phyloP scores from a whole-genome alignment of 2,797 vertebrate species.

The Poeciliopsis gracilis region DNA sequence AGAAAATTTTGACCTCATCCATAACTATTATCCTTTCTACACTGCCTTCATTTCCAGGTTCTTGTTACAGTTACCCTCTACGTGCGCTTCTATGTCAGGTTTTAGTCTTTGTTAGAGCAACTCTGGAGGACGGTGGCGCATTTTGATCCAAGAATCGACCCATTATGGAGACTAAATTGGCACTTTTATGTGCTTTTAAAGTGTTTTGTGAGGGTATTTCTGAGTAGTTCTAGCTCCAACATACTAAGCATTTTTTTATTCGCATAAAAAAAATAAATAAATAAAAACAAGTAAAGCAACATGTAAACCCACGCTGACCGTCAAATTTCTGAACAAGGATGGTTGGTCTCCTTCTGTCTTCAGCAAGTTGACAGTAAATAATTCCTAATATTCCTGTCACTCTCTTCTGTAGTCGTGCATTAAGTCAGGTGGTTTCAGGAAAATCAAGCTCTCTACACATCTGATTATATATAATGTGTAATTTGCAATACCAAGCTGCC shows the following conservation, averaged over 20 bases:
- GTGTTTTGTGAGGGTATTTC: no score
- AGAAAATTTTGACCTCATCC: slow-evolving; percentile 22
- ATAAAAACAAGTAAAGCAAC: no score
- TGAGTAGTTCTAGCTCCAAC: no score
- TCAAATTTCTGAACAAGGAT: not conserved
- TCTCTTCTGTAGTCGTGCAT: not conserved
- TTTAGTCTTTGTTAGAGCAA: slow-evolving; percentile 20
- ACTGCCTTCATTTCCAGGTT: slow-evolving; percentile 21
- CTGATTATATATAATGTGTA: not conserved
- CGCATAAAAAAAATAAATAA: no score
- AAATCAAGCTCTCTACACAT: not conserved
- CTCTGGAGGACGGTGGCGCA: not conserved
- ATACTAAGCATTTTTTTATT: no score
- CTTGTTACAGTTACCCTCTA: not conserved
- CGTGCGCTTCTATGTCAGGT: not conserved
- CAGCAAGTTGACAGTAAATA: not conserved
- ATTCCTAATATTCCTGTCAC: not conserved
- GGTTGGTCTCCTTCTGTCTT: not conserved
- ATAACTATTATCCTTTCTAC: slow-evolving; percentile 33
- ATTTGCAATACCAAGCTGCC: not conserved
- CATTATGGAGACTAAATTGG: not conserved
- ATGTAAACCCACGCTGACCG: not conserved
- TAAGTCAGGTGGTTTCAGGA: not conserved
- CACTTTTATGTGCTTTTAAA: no score
- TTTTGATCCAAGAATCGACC: not conserved